A percentile compares a stretch with the other conserved stretches of the same genome.
Conservation (phyloP, 1,140 invertebrate species). For the Drosophila bipectinata region DNA sequence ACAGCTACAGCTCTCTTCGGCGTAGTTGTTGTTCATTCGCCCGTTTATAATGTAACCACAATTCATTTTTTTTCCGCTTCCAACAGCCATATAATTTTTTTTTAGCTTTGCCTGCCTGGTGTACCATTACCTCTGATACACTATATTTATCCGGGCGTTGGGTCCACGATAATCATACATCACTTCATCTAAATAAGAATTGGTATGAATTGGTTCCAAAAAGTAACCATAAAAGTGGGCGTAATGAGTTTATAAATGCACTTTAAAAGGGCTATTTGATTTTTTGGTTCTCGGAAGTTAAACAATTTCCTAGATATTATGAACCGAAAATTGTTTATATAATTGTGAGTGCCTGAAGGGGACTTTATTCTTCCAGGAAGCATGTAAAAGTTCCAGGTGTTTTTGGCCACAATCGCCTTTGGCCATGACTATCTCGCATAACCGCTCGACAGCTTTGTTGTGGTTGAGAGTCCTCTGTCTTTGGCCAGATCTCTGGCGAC, state of each 20-base stretch:
- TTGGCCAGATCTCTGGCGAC: constrained; percentile 18
- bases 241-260: constrained; percentile 20
- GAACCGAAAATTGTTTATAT: background rate
- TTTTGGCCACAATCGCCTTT: constrained; percentile 35
- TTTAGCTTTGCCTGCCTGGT: constrained; percentile 25
- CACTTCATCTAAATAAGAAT: constrained; percentile 35
- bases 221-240: constrained; percentile 16
- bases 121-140: constrained; percentile 52
- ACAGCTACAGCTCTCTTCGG: constrained; percentile 31
- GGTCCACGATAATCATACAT: constrained; percentile 40
- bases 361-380: constrained; percentile 12
- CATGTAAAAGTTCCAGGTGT: constrained; percentile 41
- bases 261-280: background rate
- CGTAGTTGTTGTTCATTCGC: constrained; percentile 59
- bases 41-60: constrained; percentile 78
- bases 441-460: constrained; percentile 33
- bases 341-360: background rate
- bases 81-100: constrained; percentile 50
- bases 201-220: constrained; percentile 18
- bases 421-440: constrained; percentile 7
- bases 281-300: background rate
- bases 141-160: constrained; percentile 42
- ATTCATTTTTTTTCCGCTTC: constrained; percentile 35
- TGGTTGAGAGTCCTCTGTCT: constrained; percentile 38
- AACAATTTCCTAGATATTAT: background rate